Conservation (phyloP, 2,888 invertebrate species). For the Tenodera sinensis region DNA sequence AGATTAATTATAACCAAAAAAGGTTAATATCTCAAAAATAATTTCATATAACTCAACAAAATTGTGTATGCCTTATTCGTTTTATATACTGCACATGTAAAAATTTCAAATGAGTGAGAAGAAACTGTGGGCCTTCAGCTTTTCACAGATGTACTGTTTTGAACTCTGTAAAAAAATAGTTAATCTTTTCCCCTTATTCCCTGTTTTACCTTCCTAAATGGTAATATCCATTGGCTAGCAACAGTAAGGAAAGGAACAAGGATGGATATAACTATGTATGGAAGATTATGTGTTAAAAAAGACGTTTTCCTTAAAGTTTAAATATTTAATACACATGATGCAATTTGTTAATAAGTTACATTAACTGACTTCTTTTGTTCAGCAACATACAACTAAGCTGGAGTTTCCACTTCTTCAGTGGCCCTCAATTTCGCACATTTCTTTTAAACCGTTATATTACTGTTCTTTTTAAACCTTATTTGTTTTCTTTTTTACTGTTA, state of each 20-base stretch:
- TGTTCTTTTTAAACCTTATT: background rate
- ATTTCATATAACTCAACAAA: too few species aligned
- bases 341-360: constrained; percentile 18
- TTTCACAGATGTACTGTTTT: too few species aligned
- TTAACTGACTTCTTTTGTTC: background rate
- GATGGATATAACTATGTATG: background rate
- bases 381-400: background rate
- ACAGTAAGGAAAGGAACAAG: background rate
- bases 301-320: background rate
- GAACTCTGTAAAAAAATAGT: too few species aligned
- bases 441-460: background rate
- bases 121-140: too few species aligned
- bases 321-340: constrained; percentile 8
- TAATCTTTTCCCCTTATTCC: too few species aligned
- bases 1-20: too few species aligned
- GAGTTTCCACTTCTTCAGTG: background rate
- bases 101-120: too few species aligned
- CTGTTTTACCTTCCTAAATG: too few species aligned
- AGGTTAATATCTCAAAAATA: too few species aligned
- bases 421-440: background rate
- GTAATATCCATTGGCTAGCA: background rate
- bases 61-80: too few species aligned
- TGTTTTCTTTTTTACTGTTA: background rate
- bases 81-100: too few species aligned
- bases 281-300: background rate